phyloP scores from a whole-genome alignment of 1,140 invertebrate species.

The Maniola jurtina region DNA sequence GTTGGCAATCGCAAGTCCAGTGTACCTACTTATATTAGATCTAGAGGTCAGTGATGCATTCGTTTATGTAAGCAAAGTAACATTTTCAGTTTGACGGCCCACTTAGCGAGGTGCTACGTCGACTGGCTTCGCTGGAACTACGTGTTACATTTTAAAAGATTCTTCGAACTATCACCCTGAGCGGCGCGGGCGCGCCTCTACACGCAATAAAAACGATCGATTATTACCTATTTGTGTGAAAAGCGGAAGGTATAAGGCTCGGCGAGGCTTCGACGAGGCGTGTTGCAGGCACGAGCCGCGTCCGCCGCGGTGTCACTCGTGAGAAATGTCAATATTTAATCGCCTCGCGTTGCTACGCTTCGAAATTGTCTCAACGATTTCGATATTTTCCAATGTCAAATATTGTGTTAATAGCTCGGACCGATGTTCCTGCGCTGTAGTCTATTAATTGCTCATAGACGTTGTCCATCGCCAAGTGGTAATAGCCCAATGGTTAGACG shows the following conservation, averaged over 20 bases:
- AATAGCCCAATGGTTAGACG: too few relatives aligned
- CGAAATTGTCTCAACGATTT: conserved; percentile 77
- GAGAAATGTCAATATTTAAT: conserved; percentile 76
- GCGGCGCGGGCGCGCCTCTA: conserved; percentile 54
- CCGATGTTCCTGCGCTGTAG: conserved; percentile 31
- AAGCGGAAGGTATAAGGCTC: conserved; percentile 68
- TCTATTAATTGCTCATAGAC: conserved; percentile 52
- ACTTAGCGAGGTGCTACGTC: conserved; percentile 49
- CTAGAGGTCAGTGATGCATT: too few relatives aligned
- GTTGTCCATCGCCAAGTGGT: conserved; percentile 18
- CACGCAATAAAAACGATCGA: conserved; percentile 76
- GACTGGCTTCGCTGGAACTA: conserved; percentile 44
- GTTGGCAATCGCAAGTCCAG: too few relatives aligned
- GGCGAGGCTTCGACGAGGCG: conserved; percentile 38
- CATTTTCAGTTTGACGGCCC: conserved; percentile 46
- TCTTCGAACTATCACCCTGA: conserved; percentile 65
- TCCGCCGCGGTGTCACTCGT: conserved; percentile 56
- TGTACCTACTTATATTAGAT: too few relatives aligned
- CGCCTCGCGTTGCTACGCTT: conserved; percentile 57
- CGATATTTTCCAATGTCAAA: conserved; percentile 75
- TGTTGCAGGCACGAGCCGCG: conserved; percentile 54
- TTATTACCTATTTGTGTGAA: conserved; percentile 78
- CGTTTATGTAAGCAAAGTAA: conserved; percentile 23
- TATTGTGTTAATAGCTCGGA: conserved; percentile 56
- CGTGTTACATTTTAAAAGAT: conserved; percentile 61